Base-by-base conservation (phyloP, 2,888 invertebrate species). In the Philonicus albiceps region DNA sequence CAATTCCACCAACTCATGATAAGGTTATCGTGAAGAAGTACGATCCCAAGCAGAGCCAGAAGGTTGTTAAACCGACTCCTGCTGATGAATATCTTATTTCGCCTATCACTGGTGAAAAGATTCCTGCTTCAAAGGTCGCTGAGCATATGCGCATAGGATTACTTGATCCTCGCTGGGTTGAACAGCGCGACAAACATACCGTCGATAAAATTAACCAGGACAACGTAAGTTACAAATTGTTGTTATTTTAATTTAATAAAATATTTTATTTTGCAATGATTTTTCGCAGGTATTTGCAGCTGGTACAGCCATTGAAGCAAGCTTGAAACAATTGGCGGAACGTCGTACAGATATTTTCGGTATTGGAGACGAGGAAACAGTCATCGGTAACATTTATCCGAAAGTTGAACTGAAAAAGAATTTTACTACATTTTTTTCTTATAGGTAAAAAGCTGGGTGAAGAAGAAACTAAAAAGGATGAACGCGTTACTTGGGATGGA, bases 301-400 rank as follows among this genome's bases (percentile, higher is more conserved):
- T 91, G 94, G 97, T 83, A 95, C 97, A 34, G 97, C 98, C 19
- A 98, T 99, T 90, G 98, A 98, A 91, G 97, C 97, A 64, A 98
- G 97, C 90, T 95, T 99, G 91, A 98, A 98, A 91, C 96, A 97
- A 91, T 93, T 99, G 90, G 99, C 99, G 0, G 99, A 99, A 91
- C 95, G 99, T 89, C 98, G 99, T 96, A 99, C 99, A 1, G 99
- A 99, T 94, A 99, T 99, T 93, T 99, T 99, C 93, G 99, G 99
- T 93, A 97, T 98, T 88, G 99, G 99, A 87, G 98, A 98, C 92
- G 99, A 99, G 92, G 99, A 99, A 94, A 99, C 99, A 0, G 97
- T 98, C 31, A 99, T 99, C 91, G 99, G 99, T 93, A 98, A 98
- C 3, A 11, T 22, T 64, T 27, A 11, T 2, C 1, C 2, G 1